Evolutionary conservation across 2,888 invertebrate genomes (phyloP).

Genomic region (Alsophila aescularia): DNA sequence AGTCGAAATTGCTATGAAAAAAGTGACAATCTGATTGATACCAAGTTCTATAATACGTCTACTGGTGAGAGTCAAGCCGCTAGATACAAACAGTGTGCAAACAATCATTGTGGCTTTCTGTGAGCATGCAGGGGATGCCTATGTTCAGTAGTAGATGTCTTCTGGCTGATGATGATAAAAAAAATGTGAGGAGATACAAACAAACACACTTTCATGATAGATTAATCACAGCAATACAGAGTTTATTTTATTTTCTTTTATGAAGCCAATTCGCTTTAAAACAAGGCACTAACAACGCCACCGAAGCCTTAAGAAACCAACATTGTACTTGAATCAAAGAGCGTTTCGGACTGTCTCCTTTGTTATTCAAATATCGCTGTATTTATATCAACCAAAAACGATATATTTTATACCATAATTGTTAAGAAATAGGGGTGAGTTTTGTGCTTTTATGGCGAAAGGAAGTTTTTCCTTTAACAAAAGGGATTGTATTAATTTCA

Average conservation of each 20-base stretch:
- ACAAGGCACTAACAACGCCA: constrained; percentile 25
- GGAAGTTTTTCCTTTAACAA: constrained; percentile 36
- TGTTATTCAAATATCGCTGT: constrained; percentile 37
- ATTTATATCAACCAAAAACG: constrained; percentile 13
- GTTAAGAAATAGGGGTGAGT: constrained; percentile 16
- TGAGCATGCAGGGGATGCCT: no score
- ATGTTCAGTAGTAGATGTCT: no score
- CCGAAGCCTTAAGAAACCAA: constrained; percentile 26
- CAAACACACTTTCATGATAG: no score
- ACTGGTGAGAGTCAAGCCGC: no score
- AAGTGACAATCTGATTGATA: no score
- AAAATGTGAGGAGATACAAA: no score
- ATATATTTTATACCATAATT: constrained; percentile 4
- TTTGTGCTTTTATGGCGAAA: not conserved
- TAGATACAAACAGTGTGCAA: no score
- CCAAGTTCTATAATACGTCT: no score
- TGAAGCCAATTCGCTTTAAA: not conserved
- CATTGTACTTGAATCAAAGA: constrained; percentile 36
- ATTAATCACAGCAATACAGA: no score
- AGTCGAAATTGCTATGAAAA: no score
- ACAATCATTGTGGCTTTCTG: no score
- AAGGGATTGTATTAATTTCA: constrained; percentile 47
- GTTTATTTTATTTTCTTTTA: not conserved
- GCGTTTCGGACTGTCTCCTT: constrained; percentile 24
- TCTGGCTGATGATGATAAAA: no score